phyloP scores from a whole-genome alignment of 2,113 vertebrate species.

The Proterorhinus semilunaris region DNA sequence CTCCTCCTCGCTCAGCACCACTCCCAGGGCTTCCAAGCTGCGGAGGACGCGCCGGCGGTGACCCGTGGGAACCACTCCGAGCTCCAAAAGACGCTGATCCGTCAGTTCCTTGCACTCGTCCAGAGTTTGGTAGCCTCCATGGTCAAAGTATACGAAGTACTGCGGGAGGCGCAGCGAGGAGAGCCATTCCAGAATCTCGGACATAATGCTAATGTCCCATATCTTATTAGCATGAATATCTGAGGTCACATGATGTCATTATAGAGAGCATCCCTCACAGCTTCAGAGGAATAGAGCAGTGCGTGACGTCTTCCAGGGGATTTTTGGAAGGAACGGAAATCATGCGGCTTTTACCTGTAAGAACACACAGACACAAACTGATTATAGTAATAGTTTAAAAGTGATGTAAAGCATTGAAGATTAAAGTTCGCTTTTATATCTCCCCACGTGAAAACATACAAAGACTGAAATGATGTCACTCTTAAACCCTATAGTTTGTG shows the following conservation, averaged over 20 bases:
- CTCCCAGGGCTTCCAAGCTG: conserved; percentile 75
- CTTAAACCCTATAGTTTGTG: no score
- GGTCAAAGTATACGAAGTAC: conserved; percentile 78
- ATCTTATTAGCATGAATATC: conserved; percentile 7
- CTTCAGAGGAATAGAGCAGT: no score
- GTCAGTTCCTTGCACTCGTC: conserved; percentile 79
- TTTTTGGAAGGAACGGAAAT: no score
- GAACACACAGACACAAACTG: conserved; percentile 7
- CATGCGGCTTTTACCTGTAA: conserved; percentile 1
- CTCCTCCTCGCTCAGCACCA: conserved; percentile 7
- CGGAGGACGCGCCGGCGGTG: conserved; percentile 89
- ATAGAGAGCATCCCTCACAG: neutral
- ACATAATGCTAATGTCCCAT: conserved; percentile 71
- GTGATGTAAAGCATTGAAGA: no score
- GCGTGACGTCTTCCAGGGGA: no score
- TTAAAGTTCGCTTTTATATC: no score
- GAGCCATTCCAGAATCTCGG: conserved; percentile 81
- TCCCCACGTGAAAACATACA: no score
- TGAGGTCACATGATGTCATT: neutral
- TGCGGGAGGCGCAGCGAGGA: conserved; percentile 83
- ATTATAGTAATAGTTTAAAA: neutral
- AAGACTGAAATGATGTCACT: no score
- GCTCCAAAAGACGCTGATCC: conserved; percentile 78
- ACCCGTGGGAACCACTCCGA: conserved; percentile 86
- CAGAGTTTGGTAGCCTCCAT: conserved; percentile 76